Conservation (phyloP, 2,888 invertebrate genomes). For the Xylocampa areola region DNA sequence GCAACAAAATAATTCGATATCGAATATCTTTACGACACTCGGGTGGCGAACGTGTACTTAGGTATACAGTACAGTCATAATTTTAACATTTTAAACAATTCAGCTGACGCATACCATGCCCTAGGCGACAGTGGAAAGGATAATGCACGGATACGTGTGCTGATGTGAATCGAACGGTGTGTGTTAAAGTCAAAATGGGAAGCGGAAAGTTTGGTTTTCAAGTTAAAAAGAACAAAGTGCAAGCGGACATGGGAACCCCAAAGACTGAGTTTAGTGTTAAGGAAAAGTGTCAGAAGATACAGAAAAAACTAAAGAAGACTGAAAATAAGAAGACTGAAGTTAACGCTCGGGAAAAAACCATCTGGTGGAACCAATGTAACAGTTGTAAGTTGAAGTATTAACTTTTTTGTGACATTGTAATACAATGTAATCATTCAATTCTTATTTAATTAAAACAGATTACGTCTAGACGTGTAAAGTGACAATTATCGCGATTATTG, state of each 20-base stretch:
- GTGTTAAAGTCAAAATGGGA: conserved; percentile 81
- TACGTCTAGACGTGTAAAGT: conserved; percentile 18
- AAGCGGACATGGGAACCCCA: conserved; percentile 69
- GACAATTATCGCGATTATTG: conserved; percentile 31
- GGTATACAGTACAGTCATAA: conserved; percentile 66
- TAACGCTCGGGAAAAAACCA: conserved; percentile 80
- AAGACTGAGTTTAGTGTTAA: conserved; percentile 88
- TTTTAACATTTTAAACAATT: conserved; percentile 70
- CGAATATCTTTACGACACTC: conserved; percentile 83
- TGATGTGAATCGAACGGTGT: conserved; percentile 61
- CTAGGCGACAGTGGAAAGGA: conserved; percentile 68
- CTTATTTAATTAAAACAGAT: conserved; percentile 5
- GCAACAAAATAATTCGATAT: conserved; percentile 82
- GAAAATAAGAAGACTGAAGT: conserved; percentile 86
- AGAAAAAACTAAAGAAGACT: conserved; percentile 87
- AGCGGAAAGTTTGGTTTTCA: conserved; percentile 85
- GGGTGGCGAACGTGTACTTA: conserved; percentile 71
- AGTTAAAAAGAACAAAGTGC: conserved; percentile 84
- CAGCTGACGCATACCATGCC: conserved; percentile 63
- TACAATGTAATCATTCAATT: conserved; percentile 25
- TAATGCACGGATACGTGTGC: conserved; percentile 59
- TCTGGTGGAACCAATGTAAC: conserved; percentile 88
- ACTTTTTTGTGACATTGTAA: conserved; percentile 11
- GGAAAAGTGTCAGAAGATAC: conserved; percentile 84
- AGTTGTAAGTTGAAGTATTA: conserved; percentile 78